Conservation (phyloP, 2,113 vertebrate genomes). For the Aptenodytes forsteri region DNA sequence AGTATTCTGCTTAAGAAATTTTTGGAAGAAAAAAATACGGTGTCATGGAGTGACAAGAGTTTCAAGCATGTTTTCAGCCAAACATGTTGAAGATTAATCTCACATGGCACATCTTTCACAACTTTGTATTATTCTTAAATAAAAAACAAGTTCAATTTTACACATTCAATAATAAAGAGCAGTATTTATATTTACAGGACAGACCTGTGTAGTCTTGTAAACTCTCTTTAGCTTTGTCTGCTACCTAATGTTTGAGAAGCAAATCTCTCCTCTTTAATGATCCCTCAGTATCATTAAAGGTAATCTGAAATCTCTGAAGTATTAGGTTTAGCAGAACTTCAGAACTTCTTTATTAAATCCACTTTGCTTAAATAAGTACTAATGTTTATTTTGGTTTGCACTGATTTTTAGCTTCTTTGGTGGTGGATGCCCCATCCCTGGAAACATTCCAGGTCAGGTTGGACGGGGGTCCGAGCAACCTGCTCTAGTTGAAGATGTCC, state of each 20-base stretch:
- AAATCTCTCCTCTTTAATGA: not conserved
- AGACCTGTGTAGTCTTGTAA: not conserved
- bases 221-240: not conserved
- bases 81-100: not conserved
- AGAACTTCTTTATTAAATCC: not conserved
- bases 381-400: not conserved
- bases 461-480: no score
- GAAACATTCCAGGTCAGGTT: no score
- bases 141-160: not conserved
- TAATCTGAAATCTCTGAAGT: not conserved
- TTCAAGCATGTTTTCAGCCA: not conserved
- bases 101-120: not conserved
- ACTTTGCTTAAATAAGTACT: not conserved
- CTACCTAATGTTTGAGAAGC: not conserved
- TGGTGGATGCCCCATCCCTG: no score
- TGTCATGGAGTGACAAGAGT: not conserved
- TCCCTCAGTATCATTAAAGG: not conserved
- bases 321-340: not conserved
- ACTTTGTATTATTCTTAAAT: not conserved
- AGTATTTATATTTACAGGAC: not conserved
- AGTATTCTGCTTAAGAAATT: not conserved
- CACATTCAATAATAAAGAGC: not conserved
- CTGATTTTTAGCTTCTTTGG: not conserved
- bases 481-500: no score
- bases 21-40: not conserved